Evolutionary conservation across 2,797 vertebrate genomes (phyloP).

Genomic region (Anniella stebbinsi): DNA sequence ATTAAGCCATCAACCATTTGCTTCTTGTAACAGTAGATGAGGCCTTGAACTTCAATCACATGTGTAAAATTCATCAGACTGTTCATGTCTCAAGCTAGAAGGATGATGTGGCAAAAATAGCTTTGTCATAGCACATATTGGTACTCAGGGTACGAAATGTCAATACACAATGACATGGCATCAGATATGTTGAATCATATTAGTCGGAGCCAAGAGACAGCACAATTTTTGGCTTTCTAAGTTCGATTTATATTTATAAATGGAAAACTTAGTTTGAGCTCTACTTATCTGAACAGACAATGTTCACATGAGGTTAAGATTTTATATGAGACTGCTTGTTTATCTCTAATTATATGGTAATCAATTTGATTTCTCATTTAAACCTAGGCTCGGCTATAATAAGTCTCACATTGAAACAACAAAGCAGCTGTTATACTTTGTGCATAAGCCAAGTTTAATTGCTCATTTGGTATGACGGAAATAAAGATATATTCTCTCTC

Average conservation of each 20-base stretch:
- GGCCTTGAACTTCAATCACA: slow-evolving; percentile 65
- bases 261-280: slow-evolving; percentile 65
- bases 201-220: slow-evolving; percentile 60
- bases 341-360: slow-evolving; percentile 76
- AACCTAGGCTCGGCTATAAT: slow-evolving; percentile 58
- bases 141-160: slow-evolving; percentile 66
- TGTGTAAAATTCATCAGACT: slow-evolving; percentile 70
- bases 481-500: slow-evolving; percentile 67
- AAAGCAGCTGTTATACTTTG: slow-evolving; percentile 59
- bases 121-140: slow-evolving; percentile 47
- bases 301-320: slow-evolving; percentile 68
- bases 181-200: slow-evolving; percentile 63
- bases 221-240: slow-evolving; percentile 66
- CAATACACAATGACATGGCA: slow-evolving; percentile 64
- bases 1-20: slow-evolving; percentile 71
- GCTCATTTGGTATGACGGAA: slow-evolving; percentile 64
- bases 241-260: slow-evolving; percentile 72
- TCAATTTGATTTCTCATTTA: slow-evolving; percentile 74
- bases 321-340: slow-evolving; percentile 63
- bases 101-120: slow-evolving; percentile 57
- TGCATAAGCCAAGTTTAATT: slow-evolving; percentile 71
- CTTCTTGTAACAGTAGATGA: slow-evolving; percentile 61
- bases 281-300: slow-evolving; percentile 65
- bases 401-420: slow-evolving; percentile 48
- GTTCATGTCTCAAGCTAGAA: slow-evolving; percentile 66